Evolutionary conservation across 2,113 vertebrate genomes (phyloP).

Genomic region (Caloenas nicobarica): DNA sequence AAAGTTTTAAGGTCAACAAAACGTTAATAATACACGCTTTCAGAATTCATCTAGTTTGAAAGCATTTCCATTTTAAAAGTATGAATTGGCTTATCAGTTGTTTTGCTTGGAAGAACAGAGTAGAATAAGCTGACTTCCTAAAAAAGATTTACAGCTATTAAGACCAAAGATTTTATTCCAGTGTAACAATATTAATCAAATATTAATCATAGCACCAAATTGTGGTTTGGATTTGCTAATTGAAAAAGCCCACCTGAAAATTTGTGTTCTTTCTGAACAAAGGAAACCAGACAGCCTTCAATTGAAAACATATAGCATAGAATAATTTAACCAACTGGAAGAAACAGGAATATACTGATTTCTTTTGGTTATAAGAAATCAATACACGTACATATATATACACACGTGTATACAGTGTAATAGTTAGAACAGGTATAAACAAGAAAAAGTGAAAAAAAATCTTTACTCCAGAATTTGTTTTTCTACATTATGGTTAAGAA

Average conservation of each 20-base stretch:
- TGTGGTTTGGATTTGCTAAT: background rate
- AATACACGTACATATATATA: background rate
- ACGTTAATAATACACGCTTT: background rate
- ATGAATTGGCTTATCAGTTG: background rate
- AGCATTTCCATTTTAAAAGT: background rate
- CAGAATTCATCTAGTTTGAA: background rate
- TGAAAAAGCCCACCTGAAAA: background rate
- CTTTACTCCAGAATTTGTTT: background rate
- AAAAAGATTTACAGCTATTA: slow-evolving; percentile 16
- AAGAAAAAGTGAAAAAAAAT: background rate
- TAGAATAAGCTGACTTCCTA: background rate
- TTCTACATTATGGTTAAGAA: background rate
- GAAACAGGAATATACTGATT: background rate
- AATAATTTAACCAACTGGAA: background rate
- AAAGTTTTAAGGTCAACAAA: background rate
- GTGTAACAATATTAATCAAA: background rate
- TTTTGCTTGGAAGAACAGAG: background rate
- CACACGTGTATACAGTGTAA: background rate
- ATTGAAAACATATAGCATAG: background rate
- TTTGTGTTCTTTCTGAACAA: background rate
- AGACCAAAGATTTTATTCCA: background rate
- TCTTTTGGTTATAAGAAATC: background rate
- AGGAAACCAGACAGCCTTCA: background rate
- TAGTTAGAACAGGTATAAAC: background rate
- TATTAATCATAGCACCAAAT: background rate